These are phyloP conservation scores for Nixonia krombeini DNA, from an alignment of 1,140 invertebrate species.

Conservation along the genomic window DNA sequence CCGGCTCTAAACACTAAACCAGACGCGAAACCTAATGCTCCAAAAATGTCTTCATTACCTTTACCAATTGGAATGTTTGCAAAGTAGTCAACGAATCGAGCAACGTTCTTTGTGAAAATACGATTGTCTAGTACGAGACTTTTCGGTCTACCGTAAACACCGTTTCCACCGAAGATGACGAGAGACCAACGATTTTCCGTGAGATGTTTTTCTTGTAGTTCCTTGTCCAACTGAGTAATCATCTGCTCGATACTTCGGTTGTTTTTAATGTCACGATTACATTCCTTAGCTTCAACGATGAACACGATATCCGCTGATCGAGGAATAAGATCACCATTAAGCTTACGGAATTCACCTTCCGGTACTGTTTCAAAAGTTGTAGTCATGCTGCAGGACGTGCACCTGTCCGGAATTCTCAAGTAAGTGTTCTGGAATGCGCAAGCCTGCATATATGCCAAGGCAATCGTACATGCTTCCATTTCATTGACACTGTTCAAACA, in stretches of 20 bases:
- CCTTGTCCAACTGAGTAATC: conserved; percentile 77
- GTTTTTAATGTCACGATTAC: conserved; percentile 79
- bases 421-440: conserved; percentile 82
- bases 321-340: conserved; percentile 72
- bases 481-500: conserved; percentile 73
- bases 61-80: conserved; percentile 76
- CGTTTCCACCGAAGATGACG: conserved; percentile 84
- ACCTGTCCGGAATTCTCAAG: conserved; percentile 83
- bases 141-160: conserved; percentile 79
- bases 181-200: conserved; percentile 83
- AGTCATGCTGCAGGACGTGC: conserved; percentile 77
- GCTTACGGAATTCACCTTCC: conserved; percentile 79
- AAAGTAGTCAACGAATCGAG: conserved; percentile 76
- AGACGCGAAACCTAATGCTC: conserved; percentile 82
- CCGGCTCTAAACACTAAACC: conserved; percentile 86
- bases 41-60: conserved; percentile 80
- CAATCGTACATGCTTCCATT: conserved; percentile 80
- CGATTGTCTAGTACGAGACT: conserved; percentile 78
- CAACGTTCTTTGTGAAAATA: conserved; percentile 75
- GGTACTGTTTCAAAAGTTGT: conserved; percentile 70
- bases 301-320: conserved; percentile 88
- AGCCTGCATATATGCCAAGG: conserved; percentile 82
- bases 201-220: conserved; percentile 76
- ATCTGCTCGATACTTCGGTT: conserved; percentile 79
- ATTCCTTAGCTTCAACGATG: conserved; percentile 87